Evolutionary conservation across 2,888 invertebrate species (phyloP), one percentile per base, ranked within the genome.

Genomic region (Chironomus tentans): DNA sequence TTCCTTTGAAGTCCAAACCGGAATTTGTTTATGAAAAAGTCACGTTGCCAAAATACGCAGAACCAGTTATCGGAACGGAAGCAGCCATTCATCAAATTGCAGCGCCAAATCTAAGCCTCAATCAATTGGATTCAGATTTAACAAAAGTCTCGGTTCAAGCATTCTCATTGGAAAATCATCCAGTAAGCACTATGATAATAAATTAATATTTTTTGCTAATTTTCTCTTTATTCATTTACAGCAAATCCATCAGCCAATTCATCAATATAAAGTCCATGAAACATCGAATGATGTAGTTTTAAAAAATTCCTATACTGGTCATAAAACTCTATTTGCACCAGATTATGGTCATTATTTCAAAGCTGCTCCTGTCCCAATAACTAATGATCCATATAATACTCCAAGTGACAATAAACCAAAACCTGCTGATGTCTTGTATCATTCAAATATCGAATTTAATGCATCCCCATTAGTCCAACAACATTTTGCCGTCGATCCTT

Each of bases 21-120:
- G 77, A 77, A 65, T 81, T 82, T 65, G 80, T 81, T 74, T 83
- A 82, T 47, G 83, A 83, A 76, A 83, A 81, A 61, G 71, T 76
- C 10, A 70, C 68, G 15, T 24, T 68, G 4, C 70, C 62, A 46
- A 83, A 83, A 6, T 80, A 81, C 46, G 78, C 79, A 4, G 78
- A 79, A n/a, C 76, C 79, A 47, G 77, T 77, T 82, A 79, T 83
- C 83, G 80, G 81, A 12, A 21, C n/a, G 93, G 87, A 88, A 81
- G 92, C 92, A 79, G 93, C 93, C 2, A 93, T 94, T 81, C 93
- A 93, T 83, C 93, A 93, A 10, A 92, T 94, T 78, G 93, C 93
- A 80, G 93, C 94, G 24, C 94, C 94, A 7, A 93, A 93, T 85
- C 85, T 94, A 71, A 90, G 90, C 78, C 86, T 88, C 6, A 87